A percentile compares a stretch with the other conserved stretches of the same genome.
Conservation (phyloP, 2,113 vertebrate species). For the Trochalopteron elliotii region DNA sequence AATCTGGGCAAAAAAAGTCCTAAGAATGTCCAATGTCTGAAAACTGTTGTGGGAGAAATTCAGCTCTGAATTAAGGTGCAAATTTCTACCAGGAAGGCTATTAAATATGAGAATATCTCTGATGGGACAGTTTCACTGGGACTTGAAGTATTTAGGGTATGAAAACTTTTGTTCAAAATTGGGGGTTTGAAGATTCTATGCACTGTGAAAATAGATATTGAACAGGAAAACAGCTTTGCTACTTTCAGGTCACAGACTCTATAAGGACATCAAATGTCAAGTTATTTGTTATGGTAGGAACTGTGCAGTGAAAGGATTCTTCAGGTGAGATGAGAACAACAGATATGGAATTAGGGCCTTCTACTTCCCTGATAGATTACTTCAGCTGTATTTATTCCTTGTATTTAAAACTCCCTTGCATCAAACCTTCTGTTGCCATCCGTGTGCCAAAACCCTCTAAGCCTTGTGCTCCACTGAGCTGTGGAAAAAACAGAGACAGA, state of each 20-base stretch:
- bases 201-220: neutral
- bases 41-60: neutral
- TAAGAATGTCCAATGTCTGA: neutral
- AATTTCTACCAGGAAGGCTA: neutral
- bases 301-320: neutral
- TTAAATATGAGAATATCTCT: neutral
- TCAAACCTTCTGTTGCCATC: constrained; percentile 31
- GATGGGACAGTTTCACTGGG: neutral
- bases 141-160: neutral
- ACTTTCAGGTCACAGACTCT: neutral
- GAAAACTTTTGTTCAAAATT: neutral
- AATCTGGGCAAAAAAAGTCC: neutral
- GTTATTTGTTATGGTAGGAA: neutral
- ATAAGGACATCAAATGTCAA: neutral
- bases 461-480: neutral
- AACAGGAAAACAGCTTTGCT: neutral
- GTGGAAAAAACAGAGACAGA: neutral
- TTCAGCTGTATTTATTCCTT: constrained; percentile 31
- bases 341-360: neutral
- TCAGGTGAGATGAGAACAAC: neutral
- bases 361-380: neutral
- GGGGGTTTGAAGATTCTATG: neutral
- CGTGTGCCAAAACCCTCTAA: constrained; percentile 31
- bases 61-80: neutral
- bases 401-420: constrained; percentile 8